Percentiles rank a stretch among this genome's conserved stretches.
Evolutionary conservation across 2,797 vertebrate species (phyloP).

Genomic region (Acanthurus tractus): DNA sequence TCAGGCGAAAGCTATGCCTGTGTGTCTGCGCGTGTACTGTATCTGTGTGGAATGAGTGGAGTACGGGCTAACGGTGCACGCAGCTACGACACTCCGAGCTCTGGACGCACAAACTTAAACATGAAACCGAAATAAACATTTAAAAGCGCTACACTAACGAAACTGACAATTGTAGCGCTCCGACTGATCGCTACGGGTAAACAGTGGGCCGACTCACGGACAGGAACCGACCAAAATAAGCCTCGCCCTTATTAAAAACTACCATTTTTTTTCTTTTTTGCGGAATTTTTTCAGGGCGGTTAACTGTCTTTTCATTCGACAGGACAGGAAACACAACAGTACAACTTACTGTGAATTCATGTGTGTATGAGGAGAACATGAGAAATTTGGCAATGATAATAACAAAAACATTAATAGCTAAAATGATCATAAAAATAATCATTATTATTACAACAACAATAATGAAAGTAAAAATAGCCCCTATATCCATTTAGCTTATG

Average conservation of each 20-base stretch:
- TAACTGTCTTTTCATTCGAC: constrained; percentile 44
- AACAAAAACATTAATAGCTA: no score
- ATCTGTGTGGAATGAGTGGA: background rate
- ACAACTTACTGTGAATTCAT: constrained; percentile 4
- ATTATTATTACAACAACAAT: no score
- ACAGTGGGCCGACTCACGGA: constrained; percentile 55
- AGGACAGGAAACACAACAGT: constrained; percentile 33
- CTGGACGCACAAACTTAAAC: constrained; percentile 69
- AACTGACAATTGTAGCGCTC: constrained; percentile 59
- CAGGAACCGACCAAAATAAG: constrained; percentile 63
- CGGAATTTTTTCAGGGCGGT: constrained; percentile 34
- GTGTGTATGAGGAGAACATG: background rate
- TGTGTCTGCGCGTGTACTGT: constrained; percentile 14
- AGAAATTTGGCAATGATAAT: background rate
- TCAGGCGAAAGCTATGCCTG: constrained; percentile 54
- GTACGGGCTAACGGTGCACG: constrained; percentile 8
- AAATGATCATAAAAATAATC: no score
- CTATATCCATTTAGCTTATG: no score
- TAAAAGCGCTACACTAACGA: constrained; percentile 13
- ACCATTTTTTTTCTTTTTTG: constrained; percentile 23
- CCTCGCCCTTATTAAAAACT: constrained; percentile 76
- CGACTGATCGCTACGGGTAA: constrained; percentile 67
- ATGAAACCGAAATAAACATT: constrained; percentile 62
- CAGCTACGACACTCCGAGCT: constrained; percentile 13
- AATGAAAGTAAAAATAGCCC: no score